A percentile compares a stretch with the other conserved stretches of the same genome.
phyloP scores from a whole-genome alignment of 1,140 invertebrate species.

The Solenopsis invicta region DNA sequence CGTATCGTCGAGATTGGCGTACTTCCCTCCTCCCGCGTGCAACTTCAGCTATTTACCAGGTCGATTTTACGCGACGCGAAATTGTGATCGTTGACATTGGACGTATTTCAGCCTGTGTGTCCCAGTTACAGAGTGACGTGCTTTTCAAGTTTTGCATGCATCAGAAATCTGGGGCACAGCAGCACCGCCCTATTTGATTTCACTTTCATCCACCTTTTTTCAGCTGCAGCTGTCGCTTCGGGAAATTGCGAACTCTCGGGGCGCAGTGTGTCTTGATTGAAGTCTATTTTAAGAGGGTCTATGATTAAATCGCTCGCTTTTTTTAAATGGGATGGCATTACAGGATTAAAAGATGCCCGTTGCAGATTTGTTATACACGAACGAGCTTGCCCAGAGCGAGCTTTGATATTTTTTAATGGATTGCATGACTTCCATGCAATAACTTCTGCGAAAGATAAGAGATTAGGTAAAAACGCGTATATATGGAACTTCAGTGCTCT shows the following conservation, averaged over 20 bases:
- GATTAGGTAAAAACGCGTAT: not conserved
- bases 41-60: slow-evolving; percentile 23
- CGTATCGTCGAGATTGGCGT: slow-evolving; percentile 46
- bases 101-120: slow-evolving; percentile 22
- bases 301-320: slow-evolving; percentile 44
- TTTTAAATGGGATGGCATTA: slow-evolving; percentile 28
- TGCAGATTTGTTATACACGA: not conserved
- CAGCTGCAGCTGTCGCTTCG: slow-evolving; percentile 51
- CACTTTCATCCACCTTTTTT: slow-evolving; percentile 43
- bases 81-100: slow-evolving; percentile 53
- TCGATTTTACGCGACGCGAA: slow-evolving; percentile 36
- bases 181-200: slow-evolving; percentile 28
- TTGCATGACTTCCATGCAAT: not conserved
- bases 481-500: not conserved
- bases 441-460: not conserved
- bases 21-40: not conserved
- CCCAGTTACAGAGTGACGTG: slow-evolving; percentile 41
- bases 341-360: slow-evolving; percentile 6
- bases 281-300: slow-evolving; percentile 46
- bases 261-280: slow-evolving; percentile 38
- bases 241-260: slow-evolving; percentile 45
- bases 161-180: slow-evolving; percentile 53
- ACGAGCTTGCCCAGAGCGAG: not conserved
- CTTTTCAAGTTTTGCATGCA: slow-evolving; percentile 50
- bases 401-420: slow-evolving; percentile 37